These are phyloP conservation scores for Pangasius larnaudii DNA, from an alignment of 2,797 vertebrate genomes.

Conservation along the genomic window DNA sequence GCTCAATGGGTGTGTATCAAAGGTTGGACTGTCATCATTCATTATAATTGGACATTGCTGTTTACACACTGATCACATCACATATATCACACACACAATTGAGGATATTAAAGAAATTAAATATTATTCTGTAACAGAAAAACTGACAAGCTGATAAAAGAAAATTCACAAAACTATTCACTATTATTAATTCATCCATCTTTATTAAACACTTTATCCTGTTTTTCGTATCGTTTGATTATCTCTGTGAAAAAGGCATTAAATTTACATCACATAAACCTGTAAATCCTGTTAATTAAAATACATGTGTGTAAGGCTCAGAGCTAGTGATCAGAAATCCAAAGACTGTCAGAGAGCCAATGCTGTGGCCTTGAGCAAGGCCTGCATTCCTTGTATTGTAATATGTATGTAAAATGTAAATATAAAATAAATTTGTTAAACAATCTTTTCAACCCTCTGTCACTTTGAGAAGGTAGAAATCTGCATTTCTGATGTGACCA, in stretches of 20 bases:
- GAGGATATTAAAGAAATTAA: slow-evolving; percentile 1
- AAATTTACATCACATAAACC: not conserved
- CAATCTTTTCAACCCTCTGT: not conserved
- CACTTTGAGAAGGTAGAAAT: not conserved
- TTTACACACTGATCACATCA: slow-evolving; percentile 46
- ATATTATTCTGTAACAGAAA: not conserved
- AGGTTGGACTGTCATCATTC: slow-evolving; percentile 31
- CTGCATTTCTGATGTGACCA: not conserved
- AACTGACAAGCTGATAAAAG: not conserved
- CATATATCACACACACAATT: slow-evolving; percentile 25
- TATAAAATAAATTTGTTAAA: not conserved
- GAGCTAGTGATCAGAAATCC: not conserved
- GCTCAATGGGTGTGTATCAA: slow-evolving; percentile 28
- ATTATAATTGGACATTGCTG: slow-evolving; percentile 41
- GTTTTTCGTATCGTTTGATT: not conserved
- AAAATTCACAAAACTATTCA: not conserved
- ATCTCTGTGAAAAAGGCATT: not conserved
- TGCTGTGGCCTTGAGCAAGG: not conserved
- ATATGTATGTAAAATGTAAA: no score
- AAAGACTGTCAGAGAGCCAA: not conserved
- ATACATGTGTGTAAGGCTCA: not conserved
- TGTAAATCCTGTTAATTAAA: not conserved
- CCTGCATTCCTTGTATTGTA: not conserved
- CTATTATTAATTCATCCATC: not conserved
- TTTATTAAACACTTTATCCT: not conserved